Evolutionary conservation across 2,113 vertebrate species (phyloP), one percentile per base, ranked within the genome.

Genomic region (Mus spicilegus): DNA sequence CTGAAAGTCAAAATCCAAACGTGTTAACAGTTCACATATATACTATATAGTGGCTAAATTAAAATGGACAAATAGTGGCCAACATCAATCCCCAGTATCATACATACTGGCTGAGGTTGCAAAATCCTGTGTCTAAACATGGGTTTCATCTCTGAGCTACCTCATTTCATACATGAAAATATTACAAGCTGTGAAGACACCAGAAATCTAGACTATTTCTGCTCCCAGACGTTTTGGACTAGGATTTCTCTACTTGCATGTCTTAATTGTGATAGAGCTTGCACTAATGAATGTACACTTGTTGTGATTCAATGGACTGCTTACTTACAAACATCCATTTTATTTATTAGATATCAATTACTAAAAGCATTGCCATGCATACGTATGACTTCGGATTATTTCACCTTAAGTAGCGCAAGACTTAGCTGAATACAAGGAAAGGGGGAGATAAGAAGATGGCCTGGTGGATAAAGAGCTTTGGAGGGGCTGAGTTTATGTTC

Each of bases 291-390:
- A 11, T 16, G 36, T 20, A 39, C 2, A n/a, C 33, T 89, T 91
- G 77, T 22, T 12, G 39, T 36, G 89, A 80, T 3, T 77, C 67
- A 69, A 0, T 85, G 30, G 16, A 30, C 36, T 76, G 49, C 58
- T 78, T 54, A 12, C 36, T 42, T 87, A 77, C 33, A 51, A 78
- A 5, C 13, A 88, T 72, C 7, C 12, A 49, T 56, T 87, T 92
- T 77, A 73, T 78, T 90, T 86, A 93, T 30, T 85, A 65, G 24
- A 61, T 80, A 33, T 85, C 81, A 63, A 51, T 89, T 49, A 84
- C 84, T 28, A 76, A 58, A 24, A 90, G n/a, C 82, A 72, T 20
- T 67, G 36, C 54, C 61, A 54, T 58, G 77, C 89, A 13, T 19
- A 84, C 77, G 91, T 12, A 42, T 7, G 88, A 92, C 67, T 65